These are phyloP conservation scores for Tetragnatha montana DNA, from an alignment of 2,888 invertebrate species.

Conservation along the genomic window DNA sequence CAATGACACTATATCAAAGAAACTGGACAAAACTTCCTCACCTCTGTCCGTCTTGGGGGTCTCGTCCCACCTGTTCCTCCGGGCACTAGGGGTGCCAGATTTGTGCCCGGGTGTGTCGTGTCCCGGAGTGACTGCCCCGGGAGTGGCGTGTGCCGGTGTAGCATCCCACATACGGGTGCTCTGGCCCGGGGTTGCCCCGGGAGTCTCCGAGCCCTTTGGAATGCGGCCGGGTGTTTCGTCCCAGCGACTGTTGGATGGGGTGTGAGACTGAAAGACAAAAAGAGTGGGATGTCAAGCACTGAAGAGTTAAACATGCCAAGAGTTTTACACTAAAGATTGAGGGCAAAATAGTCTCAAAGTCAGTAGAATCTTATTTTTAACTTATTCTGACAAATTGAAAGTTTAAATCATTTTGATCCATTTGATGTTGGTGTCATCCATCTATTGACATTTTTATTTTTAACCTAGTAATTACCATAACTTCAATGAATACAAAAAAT, in stretches of 20 bases:
- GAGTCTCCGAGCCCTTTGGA: slow-evolving; percentile 78
- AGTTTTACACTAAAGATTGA: background rate
- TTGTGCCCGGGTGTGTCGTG: slow-evolving; percentile 86
- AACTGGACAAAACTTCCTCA: slow-evolving; percentile 73
- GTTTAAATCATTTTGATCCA: no score
- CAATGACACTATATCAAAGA: slow-evolving; percentile 43
- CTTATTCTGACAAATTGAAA: no score
- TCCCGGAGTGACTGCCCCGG: slow-evolving; percentile 87
- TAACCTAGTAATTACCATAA: no score
- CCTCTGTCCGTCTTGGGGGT: slow-evolving; percentile 97
- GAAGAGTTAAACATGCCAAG: background rate
- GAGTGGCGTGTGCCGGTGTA: slow-evolving; percentile 94
- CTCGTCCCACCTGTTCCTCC: slow-evolving; percentile 99
- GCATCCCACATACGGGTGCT: slow-evolving; percentile 97
- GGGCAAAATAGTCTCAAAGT: no score
- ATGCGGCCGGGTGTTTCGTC: slow-evolving; percentile 92
- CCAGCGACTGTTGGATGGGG: slow-evolving; percentile 88
- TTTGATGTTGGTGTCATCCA: no score
- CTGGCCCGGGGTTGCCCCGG: slow-evolving; percentile 91
- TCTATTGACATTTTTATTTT: no score
- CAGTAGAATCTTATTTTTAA: no score
- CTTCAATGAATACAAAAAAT: no score
- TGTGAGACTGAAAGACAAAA: slow-evolving; percentile 77
- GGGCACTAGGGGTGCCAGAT: slow-evolving; percentile 81
- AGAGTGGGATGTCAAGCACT: background rate